Evolutionary conservation across 1,140 invertebrate species (phyloP).

Genomic region (Pseudachorutes palmiensis): DNA sequence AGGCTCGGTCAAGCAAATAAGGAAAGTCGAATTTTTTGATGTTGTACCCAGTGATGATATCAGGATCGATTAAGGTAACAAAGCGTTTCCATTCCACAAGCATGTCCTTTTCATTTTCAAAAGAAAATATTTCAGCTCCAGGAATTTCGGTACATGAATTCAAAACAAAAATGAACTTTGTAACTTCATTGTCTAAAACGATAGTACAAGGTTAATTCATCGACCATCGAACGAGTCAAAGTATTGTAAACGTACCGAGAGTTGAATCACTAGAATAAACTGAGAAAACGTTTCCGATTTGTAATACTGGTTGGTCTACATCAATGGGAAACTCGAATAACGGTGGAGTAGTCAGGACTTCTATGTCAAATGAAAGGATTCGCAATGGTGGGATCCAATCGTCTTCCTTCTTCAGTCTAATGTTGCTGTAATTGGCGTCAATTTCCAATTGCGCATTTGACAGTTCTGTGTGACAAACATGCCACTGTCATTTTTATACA

Average conservation of each 20-base stretch:
- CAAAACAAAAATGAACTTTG: slow-evolving; percentile 22
- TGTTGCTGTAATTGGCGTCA: slow-evolving; percentile 19
- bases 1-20: slow-evolving; percentile 28
- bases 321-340: background rate
- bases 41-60: slow-evolving; percentile 34
- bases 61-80: slow-evolving; percentile 27
- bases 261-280: too few relatives aligned
- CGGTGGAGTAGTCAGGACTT: slow-evolving; percentile 16
- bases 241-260: too few relatives aligned
- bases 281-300: slow-evolving; percentile 25
- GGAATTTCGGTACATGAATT: slow-evolving; percentile 21
- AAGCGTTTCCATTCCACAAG: slow-evolving; percentile 24
- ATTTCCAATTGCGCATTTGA: slow-evolving; percentile 29
- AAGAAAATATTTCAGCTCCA: slow-evolving; percentile 22
- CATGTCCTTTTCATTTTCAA: slow-evolving; percentile 24
- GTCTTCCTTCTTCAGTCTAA: background rate
- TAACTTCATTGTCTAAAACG: background rate
- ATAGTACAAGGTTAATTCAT: background rate
- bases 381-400: slow-evolving; percentile 6
- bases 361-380: slow-evolving; percentile 35
- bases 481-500: too few relatives aligned
- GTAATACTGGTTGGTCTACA: slow-evolving; percentile 22
- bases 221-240: background rate
- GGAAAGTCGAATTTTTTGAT: slow-evolving; percentile 36
- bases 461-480: slow-evolving; percentile 15